Base-by-base conservation (phyloP, 2,113 vertebrate genomes). In the Dipodomys stephensi region DNA sequence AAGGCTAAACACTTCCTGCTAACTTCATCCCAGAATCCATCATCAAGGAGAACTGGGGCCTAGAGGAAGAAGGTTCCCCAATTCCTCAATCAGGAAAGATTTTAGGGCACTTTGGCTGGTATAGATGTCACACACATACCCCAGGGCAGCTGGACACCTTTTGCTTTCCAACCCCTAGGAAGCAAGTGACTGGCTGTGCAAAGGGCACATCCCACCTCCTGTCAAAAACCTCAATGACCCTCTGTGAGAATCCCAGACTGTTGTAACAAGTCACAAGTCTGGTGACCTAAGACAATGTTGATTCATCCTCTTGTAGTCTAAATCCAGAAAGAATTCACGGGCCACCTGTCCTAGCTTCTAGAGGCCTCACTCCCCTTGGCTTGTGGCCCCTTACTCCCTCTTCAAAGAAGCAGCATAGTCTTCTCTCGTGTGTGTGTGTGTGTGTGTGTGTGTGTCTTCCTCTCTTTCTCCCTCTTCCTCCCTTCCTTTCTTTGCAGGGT, bases 331-430 rank as follows among this genome's bases (percentile, higher is more conserved):
- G 23, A 13, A 19, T 11, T 2, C 6, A 0, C 53, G 0, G 10
- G 72, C 62, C 46, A 8, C 7, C 2, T 0, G 3, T 7, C n/a
- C 67, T 13, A 16, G 22, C 23, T 53, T 53, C 78, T 0, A 10
- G 32, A 69, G 44, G 28, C 9, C 62, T 16, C 0, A 0, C 5
- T 0, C 6, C 12, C 83, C 69, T 72, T 6, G 32, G 39, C 73
- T 60, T 3, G 0, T 0, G 13, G 64, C 79, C 82, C 67, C 49
- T 12, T 23, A 20, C 57, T 62, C 30, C 15, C 0, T 25, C 73
- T 0, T 3, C 64, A 35, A 30, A 6, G 32, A 28, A 1, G 25
- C 35, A 27, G 65, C 0, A 0, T 10, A 0, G 46, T 49, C 0
- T 28, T 13, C 53, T 13, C 49, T 9, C 1, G 49, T 53, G 49